Evolutionary conservation across 1,140 invertebrate genomes (phyloP), one percentile per base, ranked within the genome.

Genomic region (Saccostrea echinata): DNA sequence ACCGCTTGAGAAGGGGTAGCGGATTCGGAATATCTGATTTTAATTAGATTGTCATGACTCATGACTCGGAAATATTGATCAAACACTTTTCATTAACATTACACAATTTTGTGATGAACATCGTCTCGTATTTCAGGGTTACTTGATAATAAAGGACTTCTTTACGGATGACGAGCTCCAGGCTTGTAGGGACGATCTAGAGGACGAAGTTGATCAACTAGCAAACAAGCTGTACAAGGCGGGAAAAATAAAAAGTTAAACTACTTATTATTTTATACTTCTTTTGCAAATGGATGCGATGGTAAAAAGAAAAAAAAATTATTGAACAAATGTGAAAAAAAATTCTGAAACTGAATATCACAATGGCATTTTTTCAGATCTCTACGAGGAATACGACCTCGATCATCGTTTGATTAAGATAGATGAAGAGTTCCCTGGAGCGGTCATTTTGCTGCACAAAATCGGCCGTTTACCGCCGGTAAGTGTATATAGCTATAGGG

Each of bases 351-450:
- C 53, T n/a, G 12, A 0, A 11, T 71, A 33, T 12, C 52, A 30
- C 6, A 3, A 9, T 89, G 4, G 27, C 43, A 53, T 84, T 33
- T 84, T 88, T 91, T 53, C 71, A 94, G 94, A 92, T 88, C 64
- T 93, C n/a, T 93, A 94, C 88, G 89, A 91, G 71, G 92, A 94
- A 16, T 91, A 88, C 80, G 92, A 92, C 16, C 87, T 94, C 21
- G 92, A 91, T 80, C 85, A 93, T 81, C 80, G 94, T 53, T 90
- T 94, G 27, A 92, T 92, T 6, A 88, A 91, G 81, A 84, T 94
- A 12, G 93, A 94, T 12, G 91, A 93, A 61, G 94, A 94, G 80
- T 94, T 92, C 87, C 93, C 93, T 3, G 94, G 94, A 12, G 93
- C 94, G 2, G 91, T 92, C 35, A 89, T 94, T n/a, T 85, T 94